Base-by-base conservation (phyloP, 2,113 vertebrate genomes). In the Nannobrachium achirus region DNA sequence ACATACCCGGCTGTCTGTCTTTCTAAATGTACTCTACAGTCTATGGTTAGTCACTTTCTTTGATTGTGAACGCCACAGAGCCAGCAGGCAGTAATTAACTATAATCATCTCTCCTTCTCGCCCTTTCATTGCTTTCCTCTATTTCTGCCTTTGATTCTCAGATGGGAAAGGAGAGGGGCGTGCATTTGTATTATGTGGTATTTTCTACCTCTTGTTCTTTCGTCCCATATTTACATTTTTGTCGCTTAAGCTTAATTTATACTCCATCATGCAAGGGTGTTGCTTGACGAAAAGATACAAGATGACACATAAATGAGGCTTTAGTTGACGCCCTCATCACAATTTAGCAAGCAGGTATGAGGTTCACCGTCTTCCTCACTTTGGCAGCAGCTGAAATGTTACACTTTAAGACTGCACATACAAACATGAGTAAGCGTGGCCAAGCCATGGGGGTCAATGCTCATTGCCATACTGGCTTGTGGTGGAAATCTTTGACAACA, bases 61-160 rank as follows among this genome's bases (percentile, higher is more conserved):
- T 85, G 75, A 89, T 50, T 71, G 78, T 76, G 84, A 76, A 82
- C 79, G 73, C 58, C 73, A 83, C 75, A 70, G n/a, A n/a, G 65
- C 42, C 69, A 82, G 57, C 80, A 64, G 83, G 75, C 73, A 79
- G 73, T 77, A 76, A 86, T 91, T 84, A 84, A 68, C 55, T 51
- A 4, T 86, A 83, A 91, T 90, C 78, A 83, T 74, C 78, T 63
- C 50, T 63, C 80, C 42, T 62, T 78, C 73, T 77, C 66, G 15
- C 65, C 73, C 75, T 71, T 69, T 80, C 58, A 80, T 80, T 76
- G 71, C 66, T 63, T 3, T 49, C 41, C 46, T 8, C n/a, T 9
- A 14, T 57, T 33, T 18, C 41, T 63, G 59, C 72, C 62, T 49
- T 45, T 78, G 73, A 69, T 78, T 73, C 64, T 75, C 63, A 46